phyloP scores from a whole-genome alignment of 2,113 vertebrate genomes.

The Oostethus manadensis region DNA sequence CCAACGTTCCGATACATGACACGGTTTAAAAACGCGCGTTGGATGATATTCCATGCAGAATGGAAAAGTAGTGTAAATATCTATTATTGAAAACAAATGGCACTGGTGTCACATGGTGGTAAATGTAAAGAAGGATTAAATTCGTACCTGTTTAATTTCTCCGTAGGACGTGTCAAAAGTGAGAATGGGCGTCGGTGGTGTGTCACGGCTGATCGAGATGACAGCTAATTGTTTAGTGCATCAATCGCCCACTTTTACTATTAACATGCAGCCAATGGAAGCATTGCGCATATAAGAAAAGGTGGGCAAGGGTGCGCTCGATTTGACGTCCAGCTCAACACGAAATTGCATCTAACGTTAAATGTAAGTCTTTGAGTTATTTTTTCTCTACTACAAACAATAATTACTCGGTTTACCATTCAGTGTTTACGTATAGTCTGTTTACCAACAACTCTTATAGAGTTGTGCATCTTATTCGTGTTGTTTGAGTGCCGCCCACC shows the following conservation, averaged over 20 bases:
- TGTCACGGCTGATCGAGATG: constrained; percentile 44
- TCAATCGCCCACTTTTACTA: background rate
- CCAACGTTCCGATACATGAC: background rate
- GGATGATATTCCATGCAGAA: too few species aligned
- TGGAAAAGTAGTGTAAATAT: background rate
- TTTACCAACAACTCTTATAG: too few species aligned
- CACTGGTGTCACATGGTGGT: too few species aligned
- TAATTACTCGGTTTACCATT: too few species aligned
- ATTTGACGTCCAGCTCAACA: background rate
- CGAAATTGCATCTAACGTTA: too few species aligned
- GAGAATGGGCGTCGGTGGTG: too few species aligned
- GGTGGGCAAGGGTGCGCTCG: background rate
- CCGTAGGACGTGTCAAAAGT: background rate
- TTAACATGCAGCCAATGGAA: constrained; percentile 20
- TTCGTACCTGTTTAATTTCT: constrained; percentile 15
- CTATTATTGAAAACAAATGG: too few species aligned
- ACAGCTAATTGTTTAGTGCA: background rate
- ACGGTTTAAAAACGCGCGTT: background rate
- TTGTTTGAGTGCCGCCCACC: constrained; percentile 22
- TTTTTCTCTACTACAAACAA: too few species aligned
- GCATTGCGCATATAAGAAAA: background rate
- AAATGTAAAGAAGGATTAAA: background rate
- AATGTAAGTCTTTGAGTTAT: too few species aligned
- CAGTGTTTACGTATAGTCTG: too few species aligned
- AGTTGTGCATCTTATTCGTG: background rate